Base-by-base conservation (phyloP, 2,113 vertebrate species). In the Apaloderma vittatum region DNA sequence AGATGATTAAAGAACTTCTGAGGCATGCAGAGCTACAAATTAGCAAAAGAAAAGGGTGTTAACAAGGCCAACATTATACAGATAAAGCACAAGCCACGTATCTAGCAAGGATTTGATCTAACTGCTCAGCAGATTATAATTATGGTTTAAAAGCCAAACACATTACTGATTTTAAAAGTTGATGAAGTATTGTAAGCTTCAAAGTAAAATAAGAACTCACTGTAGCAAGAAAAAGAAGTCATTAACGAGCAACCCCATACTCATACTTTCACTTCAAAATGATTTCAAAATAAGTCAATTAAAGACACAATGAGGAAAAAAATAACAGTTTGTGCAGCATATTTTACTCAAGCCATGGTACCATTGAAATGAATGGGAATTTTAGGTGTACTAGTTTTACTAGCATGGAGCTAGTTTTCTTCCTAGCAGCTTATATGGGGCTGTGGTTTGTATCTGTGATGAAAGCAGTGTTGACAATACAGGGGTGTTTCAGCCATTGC, bases 41-140 rank as follows among this genome's bases (percentile, higher is more conserved):
- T 86, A 95, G 52, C 68, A 92, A 85, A 94, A 87, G 52, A 93
- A 95, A 93, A 73, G 51, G 62, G 79, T 89, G 36, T 91, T 96
- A 94, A 94, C 73, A 94, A 85, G 79, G 86, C 55, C 55, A 94
- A 24, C 30, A 51, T 83, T 66, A 83, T 9, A 86, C 36, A 94
- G 71, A 79, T 30, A 93, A 77, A 96, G 45, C 29, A 77, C 18
- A 88, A 88, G 13, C 18, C 30, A 58, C 1, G 0, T 62, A 95
- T 55, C 22, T 58, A 74, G 24, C 1, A 1, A 88, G 43, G 22
- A 91, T 84, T 80, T 88, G 70, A 92, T 92, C 32, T 81, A 87
- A 89, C 32, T 67, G 32, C 32, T 94, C 70, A 90, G 45, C 16
- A 82, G 45, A 88, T 65, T 68, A 72, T 82, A 94, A 82, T 93